Evolutionary conservation across 2,888 invertebrate genomes (phyloP), one percentile per base, ranked within the genome.

Genomic region (Ceramica pisi): DNA sequence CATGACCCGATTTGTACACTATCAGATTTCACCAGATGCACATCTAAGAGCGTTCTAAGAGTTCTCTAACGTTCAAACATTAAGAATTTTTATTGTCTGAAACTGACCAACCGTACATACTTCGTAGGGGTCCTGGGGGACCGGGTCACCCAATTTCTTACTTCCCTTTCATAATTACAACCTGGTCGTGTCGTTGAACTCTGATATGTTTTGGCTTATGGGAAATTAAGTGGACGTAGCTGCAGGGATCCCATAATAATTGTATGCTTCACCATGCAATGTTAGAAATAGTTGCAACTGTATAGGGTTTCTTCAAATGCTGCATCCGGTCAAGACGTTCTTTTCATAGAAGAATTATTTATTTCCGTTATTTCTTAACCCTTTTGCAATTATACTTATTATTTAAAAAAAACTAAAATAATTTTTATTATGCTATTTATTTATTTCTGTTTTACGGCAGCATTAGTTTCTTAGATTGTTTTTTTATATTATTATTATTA

Each of bases 71-170:
- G 87, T 89, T 89, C 83, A 88, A 90, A 93, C 92, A 92, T 92
- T 92, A 90, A 87, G 87, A 88, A 80, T 88, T 78, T 89, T 78
- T 85, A 91, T 96, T 95, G 95, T 96, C 92, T 94, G 89, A 85
- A 93, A 95, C 95, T 96, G 96, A 96, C 96, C 96, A 94, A 93
- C 92, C 94, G 94, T 94, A 90, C 81, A 79, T 86, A 87, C 91
- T 71, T 86, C 82, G 89, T 88, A 91, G 94, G 95, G 96, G 93
- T 92, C 90, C 91, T 87, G 87, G 87, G 89, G 89, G 92, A 92
- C 90, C 86, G 91, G 94, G 95, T 95, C 93, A 94, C 94, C 94
- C 92, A 93, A 93, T 93, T 94, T 90, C 94, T 93, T 89, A 90
- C 90, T 90, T 92, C 92, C 94, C 93, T 92, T 88, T 86, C 90